A percentile compares a stretch with the other conserved stretches of the same genome.
phyloP scores from a whole-genome alignment of 2,113 vertebrate genomes.

The Chamaetylas fuelleborni region DNA sequence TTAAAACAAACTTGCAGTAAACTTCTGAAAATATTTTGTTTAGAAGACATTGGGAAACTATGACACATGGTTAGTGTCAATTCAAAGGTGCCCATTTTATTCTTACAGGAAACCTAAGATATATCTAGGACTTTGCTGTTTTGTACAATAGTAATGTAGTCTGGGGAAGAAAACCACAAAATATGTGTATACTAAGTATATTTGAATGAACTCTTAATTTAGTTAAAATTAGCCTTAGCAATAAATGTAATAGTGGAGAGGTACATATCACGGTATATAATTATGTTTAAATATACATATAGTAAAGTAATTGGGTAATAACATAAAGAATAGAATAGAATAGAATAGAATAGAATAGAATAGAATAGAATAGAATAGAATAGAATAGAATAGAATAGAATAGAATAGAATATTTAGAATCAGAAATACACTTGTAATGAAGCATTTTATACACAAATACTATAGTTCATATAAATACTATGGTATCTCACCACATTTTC shows the following conservation, averaged over 20 bases:
- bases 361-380: neutral
- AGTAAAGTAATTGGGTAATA: neutral
- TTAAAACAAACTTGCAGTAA: slow-evolving; percentile 1
- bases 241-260: neutral
- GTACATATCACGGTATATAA: neutral
- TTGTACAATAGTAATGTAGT: neutral
- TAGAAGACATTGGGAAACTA: neutral
- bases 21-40: neutral
- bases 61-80: neutral
- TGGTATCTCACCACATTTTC: neutral
- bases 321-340: neutral
- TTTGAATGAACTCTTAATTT: neutral
- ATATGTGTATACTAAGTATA: neutral
- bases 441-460: neutral
- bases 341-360: neutral
- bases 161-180: neutral
- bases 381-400: neutral
- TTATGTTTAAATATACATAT: neutral
- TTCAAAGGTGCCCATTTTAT: neutral
- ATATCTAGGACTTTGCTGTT: neutral
- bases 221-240: neutral
- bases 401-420: neutral
- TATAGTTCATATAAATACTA: neutral
- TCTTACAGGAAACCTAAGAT: neutral
- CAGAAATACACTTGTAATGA: neutral